Conservation (phyloP, 2,113 vertebrate genomes). For the Nannospalax galili region DNA sequence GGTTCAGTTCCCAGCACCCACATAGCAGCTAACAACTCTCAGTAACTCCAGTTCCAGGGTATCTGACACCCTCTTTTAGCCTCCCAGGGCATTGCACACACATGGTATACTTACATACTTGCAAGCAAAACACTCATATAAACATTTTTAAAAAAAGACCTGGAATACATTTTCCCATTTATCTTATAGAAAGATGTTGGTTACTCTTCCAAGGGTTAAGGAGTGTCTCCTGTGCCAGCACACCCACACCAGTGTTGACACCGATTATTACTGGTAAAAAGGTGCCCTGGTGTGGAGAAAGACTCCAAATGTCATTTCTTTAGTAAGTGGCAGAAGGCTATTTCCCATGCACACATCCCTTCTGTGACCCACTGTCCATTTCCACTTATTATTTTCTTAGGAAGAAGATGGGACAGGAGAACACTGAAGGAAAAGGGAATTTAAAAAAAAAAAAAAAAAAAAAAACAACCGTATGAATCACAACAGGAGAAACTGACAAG, state of each 20-base stretch:
- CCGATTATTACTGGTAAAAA: not conserved
- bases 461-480: not conserved
- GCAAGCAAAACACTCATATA: too few species aligned
- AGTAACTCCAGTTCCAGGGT: too few species aligned
- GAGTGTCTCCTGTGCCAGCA: not conserved
- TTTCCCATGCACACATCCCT: constrained; percentile 4
- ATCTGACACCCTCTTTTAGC: too few species aligned
- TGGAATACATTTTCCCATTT: not conserved
- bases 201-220: not conserved
- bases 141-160: too few species aligned
- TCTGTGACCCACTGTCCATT: not conserved
- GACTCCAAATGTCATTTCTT: not conserved
- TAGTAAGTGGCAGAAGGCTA: not conserved
- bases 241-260: too few species aligned
- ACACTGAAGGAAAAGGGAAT: too few species aligned
- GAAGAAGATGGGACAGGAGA: not conserved
- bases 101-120: too few species aligned
- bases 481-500: not conserved
- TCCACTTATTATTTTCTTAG: not conserved
- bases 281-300: too few species aligned
- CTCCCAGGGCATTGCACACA: too few species aligned
- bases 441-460: too few species aligned
- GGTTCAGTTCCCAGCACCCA: too few species aligned
- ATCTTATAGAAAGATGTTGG: not conserved
- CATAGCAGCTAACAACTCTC: too few species aligned